Conservation (phyloP, 92 coral and sea anemone species). For the Zoanthus gigantus region DNA sequence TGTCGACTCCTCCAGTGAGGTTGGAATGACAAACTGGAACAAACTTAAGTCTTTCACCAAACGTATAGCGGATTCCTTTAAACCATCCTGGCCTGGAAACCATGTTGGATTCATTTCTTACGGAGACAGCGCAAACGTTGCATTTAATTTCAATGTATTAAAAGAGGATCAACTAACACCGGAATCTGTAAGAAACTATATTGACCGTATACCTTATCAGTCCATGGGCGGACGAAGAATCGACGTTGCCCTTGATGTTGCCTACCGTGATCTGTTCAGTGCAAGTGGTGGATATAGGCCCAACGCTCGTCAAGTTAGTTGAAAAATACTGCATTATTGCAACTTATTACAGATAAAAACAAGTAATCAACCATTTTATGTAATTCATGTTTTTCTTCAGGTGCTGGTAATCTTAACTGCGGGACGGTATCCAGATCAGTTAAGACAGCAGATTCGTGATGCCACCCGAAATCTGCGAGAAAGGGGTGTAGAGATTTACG, state of each 20-base stretch:
- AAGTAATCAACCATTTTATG: too few relatives aligned
- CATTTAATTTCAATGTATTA: slow-evolving; percentile 72
- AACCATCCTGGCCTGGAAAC: slow-evolving; percentile 75
- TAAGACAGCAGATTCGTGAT: slow-evolving; percentile 36
- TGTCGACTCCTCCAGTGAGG: slow-evolving; percentile 10
- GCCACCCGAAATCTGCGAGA: slow-evolving; percentile 67
- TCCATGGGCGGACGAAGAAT: slow-evolving; percentile 72
- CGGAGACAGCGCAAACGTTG: slow-evolving; percentile 62
- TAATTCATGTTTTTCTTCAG: background rate
- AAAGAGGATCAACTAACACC: slow-evolving; percentile 64
- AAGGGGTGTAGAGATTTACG: slow-evolving; percentile 63
- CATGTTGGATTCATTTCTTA: slow-evolving; percentile 76
- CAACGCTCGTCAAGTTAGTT: slow-evolving; percentile 58
- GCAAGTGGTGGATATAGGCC: slow-evolving; percentile 76
- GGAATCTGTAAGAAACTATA: slow-evolving; percentile 42
- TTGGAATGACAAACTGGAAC: slow-evolving; percentile 14
- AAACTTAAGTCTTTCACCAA: slow-evolving; percentile 45
- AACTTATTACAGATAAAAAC: background rate
- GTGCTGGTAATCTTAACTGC: slow-evolving; percentile 31
- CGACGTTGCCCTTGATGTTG: slow-evolving; percentile 68
- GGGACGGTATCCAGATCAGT: slow-evolving; percentile 22
- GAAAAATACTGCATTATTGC: background rate
- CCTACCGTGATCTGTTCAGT: slow-evolving; percentile 70
- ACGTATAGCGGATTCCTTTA: slow-evolving; percentile 58
- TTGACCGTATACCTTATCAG: slow-evolving; percentile 67